Evolutionary conservation across 2,113 vertebrate genomes (phyloP).

Genomic region (Bucco capensis): DNA sequence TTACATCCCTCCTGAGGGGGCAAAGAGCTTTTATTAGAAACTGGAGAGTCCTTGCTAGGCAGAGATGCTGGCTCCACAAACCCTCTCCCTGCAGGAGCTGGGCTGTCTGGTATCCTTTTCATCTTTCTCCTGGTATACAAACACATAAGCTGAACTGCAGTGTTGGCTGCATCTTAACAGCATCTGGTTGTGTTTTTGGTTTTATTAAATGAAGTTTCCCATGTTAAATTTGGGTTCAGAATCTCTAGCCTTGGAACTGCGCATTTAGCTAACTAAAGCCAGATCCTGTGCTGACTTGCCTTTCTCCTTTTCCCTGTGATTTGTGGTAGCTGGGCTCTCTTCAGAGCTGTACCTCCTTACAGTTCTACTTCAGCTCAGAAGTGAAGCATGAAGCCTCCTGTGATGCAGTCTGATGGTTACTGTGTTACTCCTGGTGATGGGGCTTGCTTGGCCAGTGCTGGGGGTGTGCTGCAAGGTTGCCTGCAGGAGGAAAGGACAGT

Average conservation of each 20-base stretch:
- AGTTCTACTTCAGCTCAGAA: rapidly evolving
- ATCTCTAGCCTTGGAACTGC: neutral
- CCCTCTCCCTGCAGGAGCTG: neutral
- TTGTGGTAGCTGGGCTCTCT: neutral
- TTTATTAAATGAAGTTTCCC: neutral
- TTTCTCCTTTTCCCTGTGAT: neutral
- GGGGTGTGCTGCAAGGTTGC: neutral
- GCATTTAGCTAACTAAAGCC: neutral
- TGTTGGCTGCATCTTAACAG: neutral
- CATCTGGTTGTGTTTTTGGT: neutral
- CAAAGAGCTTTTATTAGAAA: neutral
- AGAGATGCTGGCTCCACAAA: neutral
- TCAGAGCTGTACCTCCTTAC: neutral
- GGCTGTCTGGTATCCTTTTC: neutral
- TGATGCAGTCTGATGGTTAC: rapidly evolving
- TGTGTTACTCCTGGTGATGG: rapidly evolving
- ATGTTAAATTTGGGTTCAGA: neutral
- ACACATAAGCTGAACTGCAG: neutral
- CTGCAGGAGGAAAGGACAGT: neutral
- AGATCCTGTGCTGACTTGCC: neutral
- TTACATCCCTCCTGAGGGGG: neutral
- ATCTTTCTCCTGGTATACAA: neutral
- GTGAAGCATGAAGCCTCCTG: no score
- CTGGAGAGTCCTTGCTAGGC: neutral
- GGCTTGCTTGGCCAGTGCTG: neutral